Evolutionary conservation across 2,888 invertebrate species (phyloP).

Genomic region (Drosophila meridiana): DNA sequence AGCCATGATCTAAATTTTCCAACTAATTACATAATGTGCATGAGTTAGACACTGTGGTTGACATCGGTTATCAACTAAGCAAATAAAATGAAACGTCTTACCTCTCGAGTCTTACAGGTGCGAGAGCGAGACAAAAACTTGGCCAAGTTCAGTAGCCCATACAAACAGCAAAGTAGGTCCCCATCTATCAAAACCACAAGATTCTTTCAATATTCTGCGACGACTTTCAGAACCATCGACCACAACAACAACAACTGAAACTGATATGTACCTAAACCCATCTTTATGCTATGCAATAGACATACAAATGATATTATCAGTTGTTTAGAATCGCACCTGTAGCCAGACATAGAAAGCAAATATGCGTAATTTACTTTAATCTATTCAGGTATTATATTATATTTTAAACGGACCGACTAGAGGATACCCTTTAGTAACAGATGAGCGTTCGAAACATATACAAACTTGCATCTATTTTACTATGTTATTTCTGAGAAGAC

Average conservation of each 20-base stretch:
- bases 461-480: too few relatives aligned
- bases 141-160: constrained; percentile 86
- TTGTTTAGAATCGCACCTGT: too few relatives aligned
- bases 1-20: constrained; percentile 81
- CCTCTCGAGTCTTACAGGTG: constrained; percentile 13
- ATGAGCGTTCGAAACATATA: too few relatives aligned
- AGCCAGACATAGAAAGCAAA: too few relatives aligned
- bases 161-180: constrained; percentile 84
- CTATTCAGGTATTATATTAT: too few relatives aligned
- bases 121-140: constrained; percentile 83
- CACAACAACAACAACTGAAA: constrained; percentile 11
- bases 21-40: constrained; percentile 74
- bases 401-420: too few relatives aligned
- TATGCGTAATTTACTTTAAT: too few relatives aligned
- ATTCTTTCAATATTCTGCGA: constrained; percentile 46
- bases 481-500: too few relatives aligned
- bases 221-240: constrained; percentile 22
- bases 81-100: constrained; percentile 29
- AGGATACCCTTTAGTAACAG: too few relatives aligned
- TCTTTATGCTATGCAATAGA: background rate
- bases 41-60: constrained; percentile 41
- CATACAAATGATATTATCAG: too few relatives aligned
- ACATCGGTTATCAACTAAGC: constrained; percentile 38
- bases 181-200: constrained; percentile 71
- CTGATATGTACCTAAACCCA: background rate